These are phyloP conservation scores for Dromococcyx pavoninus DNA, from an alignment of 2,797 vertebrate species.

Conservation along the genomic window DNA sequence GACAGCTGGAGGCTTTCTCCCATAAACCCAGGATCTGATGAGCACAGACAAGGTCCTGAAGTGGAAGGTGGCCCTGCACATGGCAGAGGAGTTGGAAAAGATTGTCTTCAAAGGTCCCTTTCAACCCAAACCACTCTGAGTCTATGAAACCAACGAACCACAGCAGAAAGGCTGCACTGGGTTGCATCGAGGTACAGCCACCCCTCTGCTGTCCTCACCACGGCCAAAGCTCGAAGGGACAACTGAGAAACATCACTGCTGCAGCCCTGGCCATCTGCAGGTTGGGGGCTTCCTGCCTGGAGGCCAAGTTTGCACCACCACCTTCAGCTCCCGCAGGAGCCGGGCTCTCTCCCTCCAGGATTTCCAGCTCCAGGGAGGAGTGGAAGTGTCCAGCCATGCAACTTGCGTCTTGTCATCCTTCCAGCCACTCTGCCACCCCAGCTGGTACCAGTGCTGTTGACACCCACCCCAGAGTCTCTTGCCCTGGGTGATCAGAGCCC, in stretches of 20 bases:
- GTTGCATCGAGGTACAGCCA: background rate
- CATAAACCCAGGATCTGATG: background rate
- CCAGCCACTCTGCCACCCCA: background rate
- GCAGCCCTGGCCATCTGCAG: accelerated
- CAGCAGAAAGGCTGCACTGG: background rate
- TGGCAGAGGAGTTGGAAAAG: background rate
- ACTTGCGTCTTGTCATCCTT: background rate
- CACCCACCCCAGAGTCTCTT: background rate
- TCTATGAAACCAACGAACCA: background rate
- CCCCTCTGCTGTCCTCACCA: background rate
- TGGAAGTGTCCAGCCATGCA: accelerated
- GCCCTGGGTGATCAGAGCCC: background rate
- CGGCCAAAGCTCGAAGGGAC: background rate
- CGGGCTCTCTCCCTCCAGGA: background rate
- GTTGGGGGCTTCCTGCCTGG: background rate
- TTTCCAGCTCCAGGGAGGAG: background rate
- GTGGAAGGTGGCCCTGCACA: background rate
- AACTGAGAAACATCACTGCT: background rate
- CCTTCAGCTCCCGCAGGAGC: background rate
- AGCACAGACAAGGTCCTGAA: background rate
- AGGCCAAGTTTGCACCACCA: background rate
- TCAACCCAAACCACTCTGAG: background rate
- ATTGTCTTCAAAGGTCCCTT: background rate
- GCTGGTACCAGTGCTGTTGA: accelerated
- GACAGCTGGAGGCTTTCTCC: background rate